Conservation (phyloP, 2,113 vertebrate species). For the Vombatus ursinus region DNA sequence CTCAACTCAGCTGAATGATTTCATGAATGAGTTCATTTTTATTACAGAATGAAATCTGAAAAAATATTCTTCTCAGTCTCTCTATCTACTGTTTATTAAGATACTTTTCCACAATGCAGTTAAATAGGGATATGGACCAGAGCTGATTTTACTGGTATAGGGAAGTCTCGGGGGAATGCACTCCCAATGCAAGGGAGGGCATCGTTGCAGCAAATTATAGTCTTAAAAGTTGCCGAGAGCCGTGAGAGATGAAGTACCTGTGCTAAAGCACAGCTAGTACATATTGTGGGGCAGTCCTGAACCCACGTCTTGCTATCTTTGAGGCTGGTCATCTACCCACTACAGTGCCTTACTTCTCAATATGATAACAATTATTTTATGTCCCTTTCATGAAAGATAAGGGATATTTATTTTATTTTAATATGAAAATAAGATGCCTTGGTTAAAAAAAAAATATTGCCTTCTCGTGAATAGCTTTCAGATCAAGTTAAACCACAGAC, state of each 20-base stretch:
- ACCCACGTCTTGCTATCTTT: neutral
- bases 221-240: neutral
- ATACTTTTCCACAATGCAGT: neutral
- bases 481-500: constrained; percentile 31
- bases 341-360: neutral
- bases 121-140: neutral
- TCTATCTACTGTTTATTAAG: neutral
- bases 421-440: neutral
- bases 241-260: neutral
- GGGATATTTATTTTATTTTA: constrained; percentile 24
- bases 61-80: neutral
- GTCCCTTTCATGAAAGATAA: neutral
- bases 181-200: neutral
- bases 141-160: neutral
- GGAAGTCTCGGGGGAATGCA: neutral
- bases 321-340: neutral
- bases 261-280: constrained; percentile 28
- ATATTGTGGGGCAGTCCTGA: neutral
- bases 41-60: constrained; percentile 23
- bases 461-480: constrained; percentile 27
- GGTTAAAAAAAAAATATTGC: constrained; percentile 44
- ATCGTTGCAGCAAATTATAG: neutral
- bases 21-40: constrained; percentile 9
- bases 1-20: constrained; percentile 12
- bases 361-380: constrained; percentile 16